phyloP scores from a whole-genome alignment of 1,140 invertebrate species.

The Uloborus diversus region DNA sequence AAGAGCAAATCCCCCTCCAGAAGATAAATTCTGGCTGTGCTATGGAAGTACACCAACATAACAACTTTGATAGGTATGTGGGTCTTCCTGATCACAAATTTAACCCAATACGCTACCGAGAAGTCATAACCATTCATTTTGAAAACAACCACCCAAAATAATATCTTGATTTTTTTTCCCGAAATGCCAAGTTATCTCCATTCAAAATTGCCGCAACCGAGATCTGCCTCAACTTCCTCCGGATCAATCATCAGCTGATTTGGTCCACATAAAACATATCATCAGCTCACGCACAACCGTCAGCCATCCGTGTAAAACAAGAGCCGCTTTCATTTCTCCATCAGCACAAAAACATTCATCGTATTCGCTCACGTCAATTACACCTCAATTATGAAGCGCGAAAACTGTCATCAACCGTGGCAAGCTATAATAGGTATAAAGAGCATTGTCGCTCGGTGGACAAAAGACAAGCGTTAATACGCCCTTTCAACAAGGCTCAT shows the following conservation, averaged over 20 bases:
- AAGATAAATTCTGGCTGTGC: no score
- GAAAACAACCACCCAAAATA: no score
- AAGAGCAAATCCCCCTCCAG: no score
- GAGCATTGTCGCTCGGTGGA: constrained; percentile 1
- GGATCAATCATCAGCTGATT: background rate
- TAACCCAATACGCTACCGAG: no score
- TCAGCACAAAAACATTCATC: background rate
- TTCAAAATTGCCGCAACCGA: no score
- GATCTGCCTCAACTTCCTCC: no score
- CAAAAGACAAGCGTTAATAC: constrained; percentile 9
- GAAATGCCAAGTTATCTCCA: no score
- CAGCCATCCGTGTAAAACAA: constrained; percentile 11
- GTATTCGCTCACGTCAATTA: constrained; percentile 13
- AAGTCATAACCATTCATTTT: no score
- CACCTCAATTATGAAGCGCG: constrained; percentile 25
- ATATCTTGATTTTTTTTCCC: no score
- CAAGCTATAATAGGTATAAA: background rate
- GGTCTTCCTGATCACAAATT: no score
- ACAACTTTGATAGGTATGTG: no score
- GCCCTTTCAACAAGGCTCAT: background rate
- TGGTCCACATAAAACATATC: background rate
- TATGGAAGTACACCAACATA: no score
- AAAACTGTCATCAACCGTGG: constrained; percentile 14
- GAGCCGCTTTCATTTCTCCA: background rate
- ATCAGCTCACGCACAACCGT: background rate